phyloP scores from a whole-genome alignment of 2,113 vertebrate species.

The Pholis gunnellus region DNA sequence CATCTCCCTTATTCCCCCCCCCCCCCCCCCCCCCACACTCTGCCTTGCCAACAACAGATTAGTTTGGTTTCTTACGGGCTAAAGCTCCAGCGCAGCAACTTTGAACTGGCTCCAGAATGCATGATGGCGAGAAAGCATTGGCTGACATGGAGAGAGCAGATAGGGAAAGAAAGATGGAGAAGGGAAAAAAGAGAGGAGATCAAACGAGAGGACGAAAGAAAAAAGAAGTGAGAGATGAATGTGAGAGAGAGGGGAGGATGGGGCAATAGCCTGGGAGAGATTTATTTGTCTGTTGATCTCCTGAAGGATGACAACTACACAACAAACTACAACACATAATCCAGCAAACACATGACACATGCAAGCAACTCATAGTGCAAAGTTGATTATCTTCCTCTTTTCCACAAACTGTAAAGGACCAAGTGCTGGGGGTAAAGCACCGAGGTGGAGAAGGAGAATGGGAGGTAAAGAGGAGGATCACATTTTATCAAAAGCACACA shows the following conservation, averaged over 20 bases:
- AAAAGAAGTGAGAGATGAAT: not conserved
- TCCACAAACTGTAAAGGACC: not conserved
- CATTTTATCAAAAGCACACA: not conserved
- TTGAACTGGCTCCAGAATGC: constrained; percentile 31
- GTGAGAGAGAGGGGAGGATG: not conserved
- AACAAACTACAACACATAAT: constrained; percentile 19
- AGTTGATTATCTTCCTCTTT: not conserved
- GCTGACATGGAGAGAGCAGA: not conserved
- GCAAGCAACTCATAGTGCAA: not conserved
- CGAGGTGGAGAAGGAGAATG: not conserved
- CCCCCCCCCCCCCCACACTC: not conserved
- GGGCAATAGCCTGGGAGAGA: constrained; percentile 6
- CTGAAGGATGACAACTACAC: constrained; percentile 7
- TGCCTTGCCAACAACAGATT: constrained; percentile 17
- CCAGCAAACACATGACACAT: constrained; percentile 18
- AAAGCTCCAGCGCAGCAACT: constrained; percentile 14
- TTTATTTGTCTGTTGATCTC: constrained; percentile 18
- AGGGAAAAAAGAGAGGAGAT: constrained; percentile 9
- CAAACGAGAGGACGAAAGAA: constrained; percentile 10
- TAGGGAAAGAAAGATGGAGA: not conserved
- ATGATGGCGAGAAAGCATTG: constrained; percentile 9
- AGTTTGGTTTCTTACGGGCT: not conserved
- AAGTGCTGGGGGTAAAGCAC: not conserved
- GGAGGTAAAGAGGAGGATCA: not conserved
- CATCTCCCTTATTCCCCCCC: not conserved